phyloP scores from a whole-genome alignment of 2,797 vertebrate genomes.

The Pseudochromis fuscus region DNA sequence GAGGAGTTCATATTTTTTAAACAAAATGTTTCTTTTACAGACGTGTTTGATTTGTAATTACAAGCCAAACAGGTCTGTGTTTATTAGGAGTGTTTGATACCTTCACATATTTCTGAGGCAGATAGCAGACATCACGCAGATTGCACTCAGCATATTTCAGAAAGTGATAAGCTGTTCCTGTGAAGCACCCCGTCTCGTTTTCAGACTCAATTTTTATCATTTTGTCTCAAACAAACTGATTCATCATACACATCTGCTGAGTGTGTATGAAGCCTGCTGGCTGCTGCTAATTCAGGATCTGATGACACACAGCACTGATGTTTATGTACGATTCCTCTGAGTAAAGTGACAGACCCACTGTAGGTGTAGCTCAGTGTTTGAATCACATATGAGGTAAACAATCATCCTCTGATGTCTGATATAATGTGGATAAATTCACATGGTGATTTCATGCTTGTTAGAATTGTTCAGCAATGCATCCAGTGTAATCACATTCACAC shows the following conservation, averaged over 20 bases:
- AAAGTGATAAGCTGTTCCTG: neutral
- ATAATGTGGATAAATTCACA: conserved; percentile 20
- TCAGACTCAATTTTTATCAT: conserved; percentile 23
- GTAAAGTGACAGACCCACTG: conserved; percentile 35
- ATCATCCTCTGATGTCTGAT: conserved; percentile 1
- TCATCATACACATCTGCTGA: conserved; percentile 44
- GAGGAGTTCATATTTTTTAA: neutral
- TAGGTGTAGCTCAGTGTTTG: conserved; percentile 4
- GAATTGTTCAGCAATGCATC: neutral
- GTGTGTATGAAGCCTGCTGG: conserved; percentile 37
- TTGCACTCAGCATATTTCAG: conserved; percentile 7
- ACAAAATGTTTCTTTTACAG: conserved; percentile 18
- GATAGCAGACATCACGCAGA: neutral
- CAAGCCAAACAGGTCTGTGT: conserved; percentile 8
- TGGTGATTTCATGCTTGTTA: neutral
- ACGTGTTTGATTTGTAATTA: conserved; percentile 5
- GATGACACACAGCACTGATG: conserved; percentile 48
- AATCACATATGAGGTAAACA: conserved; percentile 31
- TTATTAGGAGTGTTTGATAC: conserved; percentile 11
- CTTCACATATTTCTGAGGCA: conserved; percentile 6
- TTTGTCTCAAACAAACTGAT: conserved; percentile 47
- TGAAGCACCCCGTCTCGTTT: conserved; percentile 4
- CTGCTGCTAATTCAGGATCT: conserved; percentile 55
- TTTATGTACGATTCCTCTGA: conserved; percentile 53
- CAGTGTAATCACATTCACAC: neutral